A percentile compares a stretch with the other conserved stretches of the same genome.
Conservation (phyloP, 2,888 invertebrate genomes). For the Neoaliturus tenellus region DNA sequence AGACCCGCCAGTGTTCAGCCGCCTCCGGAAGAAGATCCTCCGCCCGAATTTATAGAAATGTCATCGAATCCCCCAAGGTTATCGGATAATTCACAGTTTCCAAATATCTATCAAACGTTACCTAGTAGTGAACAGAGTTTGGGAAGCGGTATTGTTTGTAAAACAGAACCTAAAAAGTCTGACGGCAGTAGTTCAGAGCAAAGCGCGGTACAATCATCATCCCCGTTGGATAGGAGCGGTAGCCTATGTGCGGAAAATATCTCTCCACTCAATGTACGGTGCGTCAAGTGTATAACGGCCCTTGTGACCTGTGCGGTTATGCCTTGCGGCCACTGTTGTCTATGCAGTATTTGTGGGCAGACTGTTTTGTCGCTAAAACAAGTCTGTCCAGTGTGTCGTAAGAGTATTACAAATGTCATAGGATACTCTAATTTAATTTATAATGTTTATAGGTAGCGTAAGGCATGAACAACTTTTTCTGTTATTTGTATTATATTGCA, state of each 20-base stretch:
- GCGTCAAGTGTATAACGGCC: slow-evolving; percentile 44
- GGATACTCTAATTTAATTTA: slow-evolving; percentile 51
- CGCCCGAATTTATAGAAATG: slow-evolving; percentile 48
- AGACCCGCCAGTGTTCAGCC: slow-evolving; percentile 16
- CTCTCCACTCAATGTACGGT: slow-evolving; percentile 34
- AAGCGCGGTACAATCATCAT: slow-evolving; percentile 36
- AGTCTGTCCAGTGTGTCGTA: slow-evolving; percentile 37
- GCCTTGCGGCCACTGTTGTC: slow-evolving; percentile 44
- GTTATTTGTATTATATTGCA: slow-evolving; percentile 25
- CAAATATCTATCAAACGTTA: not conserved
- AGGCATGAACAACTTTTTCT: not conserved
- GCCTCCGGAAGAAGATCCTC: slow-evolving; percentile 21
- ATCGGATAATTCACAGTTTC: not conserved
- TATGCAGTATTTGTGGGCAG: slow-evolving; percentile 46
- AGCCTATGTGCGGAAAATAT: not conserved
- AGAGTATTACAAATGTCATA: slow-evolving; percentile 35
- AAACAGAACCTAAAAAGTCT: slow-evolving; percentile 6
- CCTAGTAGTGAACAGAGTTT: not conserved
- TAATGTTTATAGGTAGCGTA: slow-evolving; percentile 46
- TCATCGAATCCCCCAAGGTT: slow-evolving; percentile 22
- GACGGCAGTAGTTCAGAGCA: not conserved
- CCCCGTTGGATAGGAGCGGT: not conserved
- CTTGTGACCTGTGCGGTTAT: slow-evolving; percentile 40
- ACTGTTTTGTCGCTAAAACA: slow-evolving; percentile 36
- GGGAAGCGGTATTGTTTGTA: not conserved